These are phyloP conservation scores for Eilema sororculum DNA, from an alignment of 2,888 invertebrate genomes.

Conservation along the genomic window DNA sequence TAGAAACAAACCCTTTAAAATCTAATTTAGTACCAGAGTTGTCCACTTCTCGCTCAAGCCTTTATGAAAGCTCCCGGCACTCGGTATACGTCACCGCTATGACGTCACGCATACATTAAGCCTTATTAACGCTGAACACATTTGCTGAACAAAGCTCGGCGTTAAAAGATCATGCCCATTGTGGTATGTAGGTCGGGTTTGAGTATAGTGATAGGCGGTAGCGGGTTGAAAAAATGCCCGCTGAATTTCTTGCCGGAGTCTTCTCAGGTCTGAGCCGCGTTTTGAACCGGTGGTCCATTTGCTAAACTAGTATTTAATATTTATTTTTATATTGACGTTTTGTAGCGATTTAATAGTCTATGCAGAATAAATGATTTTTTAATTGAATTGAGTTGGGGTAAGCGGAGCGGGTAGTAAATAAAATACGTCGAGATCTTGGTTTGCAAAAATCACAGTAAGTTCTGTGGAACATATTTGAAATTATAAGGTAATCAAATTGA, in stretches of 20 bases:
- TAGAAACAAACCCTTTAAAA: background rate
- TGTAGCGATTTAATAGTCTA: too few species aligned
- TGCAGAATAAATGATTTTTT: too few species aligned
- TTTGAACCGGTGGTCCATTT: too few species aligned
- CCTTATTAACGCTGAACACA: conserved; percentile 63
- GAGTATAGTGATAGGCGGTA: conserved; percentile 29
- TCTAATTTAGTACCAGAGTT: conserved; percentile 5
- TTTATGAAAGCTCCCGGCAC: conserved; percentile 9
- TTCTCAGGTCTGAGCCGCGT: too few species aligned
- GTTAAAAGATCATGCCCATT: conserved; percentile 75
- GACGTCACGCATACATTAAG: conserved; percentile 58
- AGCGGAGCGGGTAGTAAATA: conserved; percentile 24
- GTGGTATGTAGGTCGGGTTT: conserved; percentile 61
- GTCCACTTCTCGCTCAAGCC: conserved; percentile 12
- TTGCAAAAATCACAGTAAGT: too few species aligned
- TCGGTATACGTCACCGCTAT: conserved; percentile 35
- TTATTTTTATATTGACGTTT: too few species aligned
- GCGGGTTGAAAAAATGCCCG: too few species aligned
- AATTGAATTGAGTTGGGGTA: too few species aligned
- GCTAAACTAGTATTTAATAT: too few species aligned
- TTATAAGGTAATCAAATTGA: too few species aligned
- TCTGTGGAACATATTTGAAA: too few species aligned
- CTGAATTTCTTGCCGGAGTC: too few species aligned
- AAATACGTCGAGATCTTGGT: background rate
- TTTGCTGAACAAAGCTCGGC: conserved; percentile 67